phyloP scores from a whole-genome alignment of 2,888 invertebrate genomes.

The Andrena bucephala region DNA sequence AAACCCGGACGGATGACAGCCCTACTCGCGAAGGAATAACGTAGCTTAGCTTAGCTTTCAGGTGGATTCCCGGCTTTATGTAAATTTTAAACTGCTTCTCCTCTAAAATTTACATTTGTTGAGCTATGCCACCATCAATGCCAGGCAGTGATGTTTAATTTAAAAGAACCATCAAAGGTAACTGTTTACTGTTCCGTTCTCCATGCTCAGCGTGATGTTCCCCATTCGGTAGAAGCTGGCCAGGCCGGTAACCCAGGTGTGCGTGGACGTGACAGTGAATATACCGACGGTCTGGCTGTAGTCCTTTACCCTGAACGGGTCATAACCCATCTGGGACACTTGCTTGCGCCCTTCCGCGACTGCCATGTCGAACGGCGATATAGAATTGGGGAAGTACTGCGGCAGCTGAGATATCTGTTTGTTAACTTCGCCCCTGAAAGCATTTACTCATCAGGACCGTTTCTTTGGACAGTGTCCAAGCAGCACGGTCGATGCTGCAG shows the following conservation, averaged over 20 bases:
- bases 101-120: too few species aligned
- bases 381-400: constrained; percentile 93
- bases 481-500: neutral
- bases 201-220: constrained; percentile 90
- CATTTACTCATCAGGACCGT: neutral
- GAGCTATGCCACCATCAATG: too few species aligned
- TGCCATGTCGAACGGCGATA: constrained; percentile 94
- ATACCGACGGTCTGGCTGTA: constrained; percentile 90
- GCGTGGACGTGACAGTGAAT: constrained; percentile 89
- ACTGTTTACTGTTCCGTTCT: constrained; percentile 88
- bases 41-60: too few species aligned
- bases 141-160: too few species aligned
- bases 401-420: constrained; percentile 90
- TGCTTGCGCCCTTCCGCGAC: constrained; percentile 91
- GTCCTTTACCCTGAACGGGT: constrained; percentile 91
- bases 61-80: too few species aligned
- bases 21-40: too few species aligned
- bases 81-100: too few species aligned
- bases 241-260: constrained; percentile 92
- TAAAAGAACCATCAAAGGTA: neutral
- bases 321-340: constrained; percentile 89
- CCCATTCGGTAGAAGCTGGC: constrained; percentile 94
- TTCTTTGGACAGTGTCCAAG: neutral
- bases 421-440: constrained; percentile 89
- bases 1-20: too few species aligned